phyloP scores from a whole-genome alignment of 2,113 vertebrate genomes.

The Melanostigma gelatinosum region DNA sequence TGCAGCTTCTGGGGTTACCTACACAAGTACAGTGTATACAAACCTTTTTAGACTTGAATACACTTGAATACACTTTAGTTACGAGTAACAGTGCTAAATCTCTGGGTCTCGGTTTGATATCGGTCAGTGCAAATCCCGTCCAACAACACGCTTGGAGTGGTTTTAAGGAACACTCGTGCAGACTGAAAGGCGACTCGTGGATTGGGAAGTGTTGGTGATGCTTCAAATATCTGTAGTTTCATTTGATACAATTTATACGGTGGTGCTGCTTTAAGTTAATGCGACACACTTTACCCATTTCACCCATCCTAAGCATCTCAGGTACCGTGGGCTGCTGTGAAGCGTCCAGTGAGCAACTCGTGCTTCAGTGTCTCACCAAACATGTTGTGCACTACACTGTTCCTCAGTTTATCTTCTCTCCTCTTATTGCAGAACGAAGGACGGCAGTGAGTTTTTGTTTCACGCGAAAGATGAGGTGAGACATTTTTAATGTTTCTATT shows the following conservation, averaged over 20 bases:
- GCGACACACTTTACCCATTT: neutral
- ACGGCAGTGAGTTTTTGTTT: slow-evolving; percentile 92
- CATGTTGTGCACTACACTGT: neutral
- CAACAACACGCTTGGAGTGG: no score
- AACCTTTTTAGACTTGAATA: neutral
- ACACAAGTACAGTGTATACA: no score
- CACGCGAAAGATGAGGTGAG: slow-evolving; percentile 95
- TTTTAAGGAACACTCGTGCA: no score
- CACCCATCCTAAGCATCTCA: neutral
- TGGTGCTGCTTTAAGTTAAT: neutral
- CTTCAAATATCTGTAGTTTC: no score
- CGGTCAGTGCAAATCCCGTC: neutral
- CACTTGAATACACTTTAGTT: neutral
- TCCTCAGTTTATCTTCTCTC: neutral
- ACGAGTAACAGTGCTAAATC: neutral
- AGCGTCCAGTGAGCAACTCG: neutral
- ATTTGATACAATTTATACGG: no score
- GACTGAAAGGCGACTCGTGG: no score
- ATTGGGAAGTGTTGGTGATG: no score
- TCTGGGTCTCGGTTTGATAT: neutral
- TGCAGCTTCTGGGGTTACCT: no score
- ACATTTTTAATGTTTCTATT: neutral
- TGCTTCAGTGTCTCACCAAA: neutral
- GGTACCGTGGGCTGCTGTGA: neutral
- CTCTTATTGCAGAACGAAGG: slow-evolving; percentile 86